Evolutionary conservation across 2,797 vertebrate genomes (phyloP).

Genomic region (Anguilla obscura): DNA sequence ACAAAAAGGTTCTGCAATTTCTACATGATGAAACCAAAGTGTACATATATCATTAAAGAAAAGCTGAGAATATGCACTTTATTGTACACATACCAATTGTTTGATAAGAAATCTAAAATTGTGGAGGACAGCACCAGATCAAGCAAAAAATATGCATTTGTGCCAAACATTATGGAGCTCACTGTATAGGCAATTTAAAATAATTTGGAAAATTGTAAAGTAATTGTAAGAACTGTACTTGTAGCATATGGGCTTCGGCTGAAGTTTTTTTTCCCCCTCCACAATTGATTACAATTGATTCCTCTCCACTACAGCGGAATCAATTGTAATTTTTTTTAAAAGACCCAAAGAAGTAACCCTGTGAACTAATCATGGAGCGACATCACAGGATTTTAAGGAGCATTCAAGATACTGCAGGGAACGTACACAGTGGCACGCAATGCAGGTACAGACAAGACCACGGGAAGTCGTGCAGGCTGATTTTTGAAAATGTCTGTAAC

Average conservation of each 20-base stretch:
- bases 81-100: no score
- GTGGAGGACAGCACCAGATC: no score
- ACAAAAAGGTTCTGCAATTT: no score
- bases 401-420: not conserved
- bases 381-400: not conserved
- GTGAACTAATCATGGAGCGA: not conserved
- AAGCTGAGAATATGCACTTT: no score
- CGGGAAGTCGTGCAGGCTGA: conserved; percentile 18
- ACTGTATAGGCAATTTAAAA: no score
- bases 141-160: no score
- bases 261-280: not conserved
- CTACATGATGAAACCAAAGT: no score
- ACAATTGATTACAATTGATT: no score
- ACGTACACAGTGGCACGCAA: conserved; percentile 9
- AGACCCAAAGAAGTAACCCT: not conserved
- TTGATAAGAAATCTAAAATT: no score
- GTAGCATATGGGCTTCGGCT: not conserved
- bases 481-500: not conserved
- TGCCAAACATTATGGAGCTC: no score
- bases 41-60: no score
- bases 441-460: conserved; percentile 43
- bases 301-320: not conserved
- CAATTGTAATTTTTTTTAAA: not conserved
- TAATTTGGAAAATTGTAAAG: not conserved
- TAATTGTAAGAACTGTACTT: not conserved